Evolutionary conservation across 2,888 invertebrate species (phyloP).

Genomic region (Morpho achilles): DNA sequence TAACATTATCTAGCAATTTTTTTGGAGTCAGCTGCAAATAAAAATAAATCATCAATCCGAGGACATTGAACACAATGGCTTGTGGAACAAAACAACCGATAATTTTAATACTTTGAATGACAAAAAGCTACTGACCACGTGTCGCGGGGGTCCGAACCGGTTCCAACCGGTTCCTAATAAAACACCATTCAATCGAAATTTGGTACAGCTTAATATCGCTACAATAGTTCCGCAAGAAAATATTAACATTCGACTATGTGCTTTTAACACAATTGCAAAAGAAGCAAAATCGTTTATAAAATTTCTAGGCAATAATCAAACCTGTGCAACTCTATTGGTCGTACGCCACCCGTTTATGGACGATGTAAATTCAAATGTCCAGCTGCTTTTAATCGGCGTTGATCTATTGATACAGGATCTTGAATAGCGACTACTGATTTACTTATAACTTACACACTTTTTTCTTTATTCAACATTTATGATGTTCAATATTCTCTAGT

Average conservation of each 20-base stretch:
- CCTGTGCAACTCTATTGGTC: conserved; percentile 14
- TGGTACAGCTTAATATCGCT: conserved; percentile 36
- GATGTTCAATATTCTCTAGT: conserved; percentile 4
- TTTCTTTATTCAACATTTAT: conserved; percentile 20
- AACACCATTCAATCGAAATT: conserved; percentile 70
- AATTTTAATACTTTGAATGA: conserved; percentile 65
- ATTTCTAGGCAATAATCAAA: neutral
- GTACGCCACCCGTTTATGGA: conserved; percentile 31
- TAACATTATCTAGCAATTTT: conserved; percentile 1
- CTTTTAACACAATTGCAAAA: conserved; percentile 20
- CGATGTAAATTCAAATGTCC: conserved; percentile 47
- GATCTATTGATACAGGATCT: conserved; percentile 55
- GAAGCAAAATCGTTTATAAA: conserved; percentile 5
- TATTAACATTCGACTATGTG: conserved; percentile 27
- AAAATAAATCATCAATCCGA: conserved; percentile 40
- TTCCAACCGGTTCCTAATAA: conserved; percentile 67
- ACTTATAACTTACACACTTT: conserved; percentile 25
- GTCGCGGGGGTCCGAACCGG: conserved; percentile 64
- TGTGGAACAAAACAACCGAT: conserved; percentile 58
- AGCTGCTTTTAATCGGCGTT: conserved; percentile 54
- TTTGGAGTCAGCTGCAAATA: conserved; percentile 30
- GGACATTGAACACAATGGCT: conserved; percentile 31
- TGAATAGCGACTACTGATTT: conserved; percentile 35
- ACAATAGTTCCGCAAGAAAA: conserved; percentile 30
- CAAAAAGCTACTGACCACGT: conserved; percentile 70